These are phyloP conservation scores for Spheniscus mendiculus DNA, from an alignment of 2,113 vertebrate species.

Conservation along the genomic window DNA sequence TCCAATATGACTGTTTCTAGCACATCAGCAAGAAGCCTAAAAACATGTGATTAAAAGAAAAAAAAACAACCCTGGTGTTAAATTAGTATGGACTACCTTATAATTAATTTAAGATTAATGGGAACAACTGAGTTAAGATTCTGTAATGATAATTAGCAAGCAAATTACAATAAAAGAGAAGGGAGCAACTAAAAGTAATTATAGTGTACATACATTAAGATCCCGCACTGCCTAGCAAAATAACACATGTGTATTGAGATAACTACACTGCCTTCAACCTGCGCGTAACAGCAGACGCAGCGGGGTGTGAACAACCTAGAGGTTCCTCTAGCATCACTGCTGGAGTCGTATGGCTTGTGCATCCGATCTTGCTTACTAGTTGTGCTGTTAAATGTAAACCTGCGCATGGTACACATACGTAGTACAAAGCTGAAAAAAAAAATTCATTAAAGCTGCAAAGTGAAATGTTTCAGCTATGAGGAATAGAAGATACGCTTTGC, in stretches of 20 bases:
- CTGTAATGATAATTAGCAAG: slow-evolving; percentile 49
- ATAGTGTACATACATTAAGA: slow-evolving; percentile 40
- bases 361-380: not conserved
- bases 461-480: not conserved
- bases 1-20: not conserved
- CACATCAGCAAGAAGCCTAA: not conserved
- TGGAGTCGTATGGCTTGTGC: not conserved
- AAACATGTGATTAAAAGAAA: slow-evolving; percentile 21
- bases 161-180: slow-evolving; percentile 53
- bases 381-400: not conserved
- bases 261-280: not conserved
- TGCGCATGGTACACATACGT: rapidly evolving
- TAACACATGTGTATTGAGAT: not conserved
- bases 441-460: not conserved
- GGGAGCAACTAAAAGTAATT: slow-evolving; percentile 54
- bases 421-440: not conserved
- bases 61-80: slow-evolving; percentile 23
- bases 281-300: not conserved
- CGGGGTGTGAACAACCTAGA: rapidly evolving
- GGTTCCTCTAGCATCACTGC: not conserved
- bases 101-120: slow-evolving; percentile 69
- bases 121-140: slow-evolving; percentile 45
- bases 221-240: slow-evolving; percentile 44
- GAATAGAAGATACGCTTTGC: rapidly evolving
- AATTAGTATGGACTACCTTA: slow-evolving; percentile 36